These are phyloP conservation scores for Reticulitermes speratus DNA, from an alignment of 1,140 invertebrate genomes.

Conservation along the genomic window DNA sequence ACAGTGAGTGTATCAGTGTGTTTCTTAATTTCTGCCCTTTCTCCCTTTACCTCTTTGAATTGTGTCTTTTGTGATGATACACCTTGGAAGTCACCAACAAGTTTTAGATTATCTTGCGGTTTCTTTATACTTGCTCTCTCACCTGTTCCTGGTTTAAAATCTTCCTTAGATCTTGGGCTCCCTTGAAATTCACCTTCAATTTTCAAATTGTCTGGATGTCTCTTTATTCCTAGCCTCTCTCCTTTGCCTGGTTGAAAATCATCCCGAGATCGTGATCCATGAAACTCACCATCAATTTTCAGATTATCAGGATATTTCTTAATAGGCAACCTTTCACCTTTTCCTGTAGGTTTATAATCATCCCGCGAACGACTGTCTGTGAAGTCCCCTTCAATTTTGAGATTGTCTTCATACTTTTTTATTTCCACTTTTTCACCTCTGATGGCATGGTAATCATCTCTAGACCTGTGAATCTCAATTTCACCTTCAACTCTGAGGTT, in stretches of 20 bases:
- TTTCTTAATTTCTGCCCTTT: constrained; percentile 55
- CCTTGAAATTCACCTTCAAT: constrained; percentile 55
- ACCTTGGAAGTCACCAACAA: constrained; percentile 52
- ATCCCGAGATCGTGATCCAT: constrained; percentile 44
- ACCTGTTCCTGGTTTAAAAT: constrained; percentile 43
- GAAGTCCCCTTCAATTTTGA: constrained; percentile 66
- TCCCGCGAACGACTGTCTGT: constrained; percentile 42
- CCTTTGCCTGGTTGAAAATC: constrained; percentile 40
- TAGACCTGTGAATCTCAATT: constrained; percentile 47
- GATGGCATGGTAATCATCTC: constrained; percentile 36
- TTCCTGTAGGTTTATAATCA: constrained; percentile 41
- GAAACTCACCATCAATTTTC: constrained; percentile 43
- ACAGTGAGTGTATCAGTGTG: constrained; percentile 56
- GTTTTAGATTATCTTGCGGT: constrained; percentile 52
- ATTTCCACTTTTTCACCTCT: constrained; percentile 51
- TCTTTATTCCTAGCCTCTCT: constrained; percentile 33
- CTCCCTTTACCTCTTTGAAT: constrained; percentile 50
- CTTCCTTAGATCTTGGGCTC: constrained; percentile 40
- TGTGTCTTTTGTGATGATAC: constrained; percentile 50
- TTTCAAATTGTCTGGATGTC: constrained; percentile 56
- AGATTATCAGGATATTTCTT: constrained; percentile 41
- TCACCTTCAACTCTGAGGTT: constrained; percentile 57
- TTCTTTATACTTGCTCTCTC: constrained; percentile 42
- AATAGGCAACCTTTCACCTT: constrained; percentile 46
- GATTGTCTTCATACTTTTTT: constrained; percentile 51